Percentiles rank a stretch among this genome's conserved stretches.
Conservation (phyloP, 2,113 vertebrate species). For the Asarcornis scutulata region DNA sequence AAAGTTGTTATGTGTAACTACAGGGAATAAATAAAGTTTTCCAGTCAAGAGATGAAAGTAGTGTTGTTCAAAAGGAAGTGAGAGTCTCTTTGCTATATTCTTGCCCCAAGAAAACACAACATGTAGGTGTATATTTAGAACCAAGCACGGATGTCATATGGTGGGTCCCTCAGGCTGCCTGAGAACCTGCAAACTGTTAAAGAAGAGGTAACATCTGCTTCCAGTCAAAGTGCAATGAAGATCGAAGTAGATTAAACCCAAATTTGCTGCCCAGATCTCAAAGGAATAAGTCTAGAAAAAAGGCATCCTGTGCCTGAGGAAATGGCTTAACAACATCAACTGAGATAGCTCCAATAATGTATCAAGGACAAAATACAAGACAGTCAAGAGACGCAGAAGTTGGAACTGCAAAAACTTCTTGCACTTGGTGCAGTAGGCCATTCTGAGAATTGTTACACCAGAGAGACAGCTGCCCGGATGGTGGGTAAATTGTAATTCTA, state of each 20-base stretch:
- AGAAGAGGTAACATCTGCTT: constrained; percentile 42
- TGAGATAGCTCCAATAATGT: constrained; percentile 3
- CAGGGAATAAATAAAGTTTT: constrained; percentile 3
- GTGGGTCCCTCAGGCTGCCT: constrained; percentile 11
- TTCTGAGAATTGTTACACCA: not conserved
- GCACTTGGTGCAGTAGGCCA: not conserved
- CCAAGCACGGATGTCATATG: constrained; percentile 28
- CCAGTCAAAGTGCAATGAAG: constrained; percentile 27
- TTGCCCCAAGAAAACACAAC: constrained; percentile 49
- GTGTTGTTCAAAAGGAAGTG: not conserved
- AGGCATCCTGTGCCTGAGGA: constrained; percentile 45
- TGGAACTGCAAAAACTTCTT: not conserved
- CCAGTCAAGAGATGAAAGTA: not conserved
- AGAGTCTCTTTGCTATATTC: constrained; percentile 13
- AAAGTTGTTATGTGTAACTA: not conserved
- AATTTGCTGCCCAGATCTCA: constrained; percentile 18
- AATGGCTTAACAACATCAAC: constrained; percentile 23
- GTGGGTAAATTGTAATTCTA: too few relatives aligned
- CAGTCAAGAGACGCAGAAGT: not conserved
- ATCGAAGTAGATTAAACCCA: constrained; percentile 52
- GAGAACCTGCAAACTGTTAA: constrained; percentile 23
- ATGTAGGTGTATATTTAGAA: constrained; percentile 35
- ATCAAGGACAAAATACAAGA: constrained; percentile 25
- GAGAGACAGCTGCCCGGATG: not conserved
- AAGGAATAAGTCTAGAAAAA: constrained; percentile 38